A percentile compares a stretch with the other conserved stretches of the same genome.
These are phyloP conservation scores for Acleris laterana DNA, from an alignment of 2,888 invertebrate species.

Conservation along the genomic window DNA sequence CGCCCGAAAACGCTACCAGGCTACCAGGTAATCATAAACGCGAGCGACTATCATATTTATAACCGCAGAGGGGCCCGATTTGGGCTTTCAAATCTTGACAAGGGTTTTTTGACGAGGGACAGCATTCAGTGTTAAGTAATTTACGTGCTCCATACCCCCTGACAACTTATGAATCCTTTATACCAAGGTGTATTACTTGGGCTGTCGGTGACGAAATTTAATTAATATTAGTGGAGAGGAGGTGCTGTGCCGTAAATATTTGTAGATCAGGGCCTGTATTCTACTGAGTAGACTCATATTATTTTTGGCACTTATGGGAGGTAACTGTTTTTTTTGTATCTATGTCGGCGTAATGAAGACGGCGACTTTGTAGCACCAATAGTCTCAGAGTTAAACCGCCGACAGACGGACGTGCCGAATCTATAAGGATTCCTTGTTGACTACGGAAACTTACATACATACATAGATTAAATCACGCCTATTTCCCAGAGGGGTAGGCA, in stretches of 20 bases:
- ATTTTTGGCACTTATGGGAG: no score
- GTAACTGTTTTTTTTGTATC: no score
- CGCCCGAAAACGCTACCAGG: background rate
- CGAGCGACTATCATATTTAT: conserved; percentile 55
- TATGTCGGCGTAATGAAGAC: no score
- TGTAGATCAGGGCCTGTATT: conserved; percentile 4
- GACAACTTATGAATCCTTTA: conserved; percentile 54
- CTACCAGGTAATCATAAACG: conserved; percentile 52
- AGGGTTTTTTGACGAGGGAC: conserved; percentile 69
- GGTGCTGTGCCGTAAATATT: conserved; percentile 7
- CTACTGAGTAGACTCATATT: background rate
- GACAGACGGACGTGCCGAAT: no score
- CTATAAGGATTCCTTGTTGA: no score
- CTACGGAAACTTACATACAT: no score
- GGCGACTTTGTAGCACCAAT: no score
- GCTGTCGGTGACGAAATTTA: conserved; percentile 15
- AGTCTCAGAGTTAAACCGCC: no score
- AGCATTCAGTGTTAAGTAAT: conserved; percentile 60
- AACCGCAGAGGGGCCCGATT: conserved; percentile 53
- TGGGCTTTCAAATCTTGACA: conserved; percentile 63
- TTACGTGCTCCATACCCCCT: conserved; percentile 56
- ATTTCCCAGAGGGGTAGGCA: no score
- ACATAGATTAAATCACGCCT: no score
- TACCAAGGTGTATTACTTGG: conserved; percentile 41
- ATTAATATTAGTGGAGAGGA: conserved; percentile 18